Percentiles rank a stretch among this genome's conserved stretches.
Conservation (phyloP, 1,140 invertebrate species). For the Stenopsyche tienmushanensis region DNA sequence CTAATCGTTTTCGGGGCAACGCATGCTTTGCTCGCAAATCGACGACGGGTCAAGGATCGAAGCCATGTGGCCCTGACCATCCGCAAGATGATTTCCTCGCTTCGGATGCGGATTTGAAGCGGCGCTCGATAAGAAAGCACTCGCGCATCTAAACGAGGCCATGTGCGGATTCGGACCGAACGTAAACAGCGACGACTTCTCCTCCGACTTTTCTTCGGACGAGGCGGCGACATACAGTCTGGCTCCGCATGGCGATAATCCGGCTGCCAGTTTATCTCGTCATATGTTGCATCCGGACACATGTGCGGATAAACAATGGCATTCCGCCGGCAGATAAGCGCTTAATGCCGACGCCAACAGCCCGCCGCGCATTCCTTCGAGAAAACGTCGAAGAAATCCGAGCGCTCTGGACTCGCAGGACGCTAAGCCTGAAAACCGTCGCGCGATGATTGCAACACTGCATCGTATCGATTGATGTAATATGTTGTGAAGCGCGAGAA, state of each 20-base stretch:
- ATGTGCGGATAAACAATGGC: too few species aligned
- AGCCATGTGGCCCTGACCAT: too few species aligned
- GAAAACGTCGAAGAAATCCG: not conserved
- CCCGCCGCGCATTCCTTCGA: not conserved
- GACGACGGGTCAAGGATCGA: too few species aligned
- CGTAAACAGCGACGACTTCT: not conserved
- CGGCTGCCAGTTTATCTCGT: slow-evolving; percentile 10
- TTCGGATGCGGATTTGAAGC: not conserved
- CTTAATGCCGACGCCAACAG: too few species aligned
- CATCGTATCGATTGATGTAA: too few species aligned
- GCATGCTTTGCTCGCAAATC: not conserved
- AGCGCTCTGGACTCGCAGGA: too few species aligned
- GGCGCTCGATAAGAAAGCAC: slow-evolving; percentile 4
- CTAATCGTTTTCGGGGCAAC: not conserved
- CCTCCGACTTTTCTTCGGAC: not conserved
- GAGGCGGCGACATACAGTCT: slow-evolving; percentile 19
- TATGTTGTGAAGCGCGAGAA: too few species aligned
- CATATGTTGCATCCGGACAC: too few species aligned
- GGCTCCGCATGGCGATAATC: not conserved
- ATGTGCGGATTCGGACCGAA: not conserved
- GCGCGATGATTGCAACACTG: too few species aligned
- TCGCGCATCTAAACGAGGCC: not conserved
- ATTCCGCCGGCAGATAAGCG: too few species aligned
- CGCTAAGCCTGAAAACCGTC: too few species aligned
- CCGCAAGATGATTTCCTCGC: too few species aligned